phyloP scores from a whole-genome alignment of 2,797 vertebrate species.

The Apogon talboti region DNA sequence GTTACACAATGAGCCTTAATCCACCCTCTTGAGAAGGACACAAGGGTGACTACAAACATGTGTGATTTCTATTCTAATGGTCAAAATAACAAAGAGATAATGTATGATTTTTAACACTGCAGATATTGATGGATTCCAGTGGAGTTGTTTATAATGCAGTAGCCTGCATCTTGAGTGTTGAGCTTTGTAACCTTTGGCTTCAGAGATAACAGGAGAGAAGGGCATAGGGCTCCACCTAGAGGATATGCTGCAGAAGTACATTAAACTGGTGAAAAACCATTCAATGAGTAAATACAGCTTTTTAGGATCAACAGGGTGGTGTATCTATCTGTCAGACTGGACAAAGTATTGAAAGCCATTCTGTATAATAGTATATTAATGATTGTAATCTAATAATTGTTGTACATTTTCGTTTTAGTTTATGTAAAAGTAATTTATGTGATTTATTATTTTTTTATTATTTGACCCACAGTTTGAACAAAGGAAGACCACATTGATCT shows the following conservation, averaged over 20 bases:
- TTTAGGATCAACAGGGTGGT: too few relatives aligned
- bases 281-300: not conserved
- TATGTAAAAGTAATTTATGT: too few relatives aligned
- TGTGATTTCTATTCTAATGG: too few relatives aligned
- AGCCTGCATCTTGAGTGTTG: not conserved
- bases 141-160: not conserved
- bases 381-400: too few relatives aligned
- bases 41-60: not conserved
- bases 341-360: not conserved
- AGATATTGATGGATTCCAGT: conserved; percentile 2
- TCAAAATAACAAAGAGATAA: not conserved
- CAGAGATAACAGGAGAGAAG: not conserved
- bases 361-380: not conserved
- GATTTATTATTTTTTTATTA: not conserved
- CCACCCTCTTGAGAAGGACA: not conserved
- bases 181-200: too few relatives aligned
- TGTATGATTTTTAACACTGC: conserved; percentile 10
- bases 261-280: not conserved
- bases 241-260: conserved; percentile 29
- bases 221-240: conserved; percentile 51
- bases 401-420: too few relatives aligned
- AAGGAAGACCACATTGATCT: not conserved
- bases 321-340: not conserved
- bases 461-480: not conserved
- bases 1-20: conserved; percentile 24